Conservation (phyloP, 2,113 vertebrate genomes). For the Chlamydotis undulata region DNA sequence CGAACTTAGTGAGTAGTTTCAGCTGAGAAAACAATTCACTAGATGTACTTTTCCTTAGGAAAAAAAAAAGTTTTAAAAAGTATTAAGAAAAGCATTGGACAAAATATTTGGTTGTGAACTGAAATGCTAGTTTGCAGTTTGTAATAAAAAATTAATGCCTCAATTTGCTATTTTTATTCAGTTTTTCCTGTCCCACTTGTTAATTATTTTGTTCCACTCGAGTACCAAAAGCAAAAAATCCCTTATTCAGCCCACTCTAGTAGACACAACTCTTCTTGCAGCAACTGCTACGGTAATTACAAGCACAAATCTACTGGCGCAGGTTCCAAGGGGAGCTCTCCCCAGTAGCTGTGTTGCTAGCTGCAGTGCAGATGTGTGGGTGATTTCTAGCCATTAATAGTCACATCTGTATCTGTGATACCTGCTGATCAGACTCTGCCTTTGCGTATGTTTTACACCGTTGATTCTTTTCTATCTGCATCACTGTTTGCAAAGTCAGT, state of each 20-base stretch:
- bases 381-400: not conserved
- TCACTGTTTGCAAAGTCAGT: not conserved
- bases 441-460: not conserved
- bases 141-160: not conserved
- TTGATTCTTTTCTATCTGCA: not conserved
- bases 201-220: not conserved
- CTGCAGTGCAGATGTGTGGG: not conserved
- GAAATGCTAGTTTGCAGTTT: not conserved
- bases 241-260: not conserved
- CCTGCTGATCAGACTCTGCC: not conserved
- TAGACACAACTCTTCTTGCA: not conserved
- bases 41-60: not conserved
- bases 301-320: not conserved
- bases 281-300: not conserved
- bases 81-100: not conserved
- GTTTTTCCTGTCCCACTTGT: not conserved
- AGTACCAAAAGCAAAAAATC: not conserved
- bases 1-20: not conserved
- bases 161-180: not conserved
- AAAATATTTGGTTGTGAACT: not conserved
- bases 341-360: fast-evolving
- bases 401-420: not conserved
- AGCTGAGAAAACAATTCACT: not conserved
- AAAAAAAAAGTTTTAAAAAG: not conserved
- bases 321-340: not conserved